Percentiles rank a stretch among this genome's conserved stretches.
Evolutionary conservation across 1,140 invertebrate species (phyloP).

Genomic region (Dendroctonus ponderosae): DNA sequence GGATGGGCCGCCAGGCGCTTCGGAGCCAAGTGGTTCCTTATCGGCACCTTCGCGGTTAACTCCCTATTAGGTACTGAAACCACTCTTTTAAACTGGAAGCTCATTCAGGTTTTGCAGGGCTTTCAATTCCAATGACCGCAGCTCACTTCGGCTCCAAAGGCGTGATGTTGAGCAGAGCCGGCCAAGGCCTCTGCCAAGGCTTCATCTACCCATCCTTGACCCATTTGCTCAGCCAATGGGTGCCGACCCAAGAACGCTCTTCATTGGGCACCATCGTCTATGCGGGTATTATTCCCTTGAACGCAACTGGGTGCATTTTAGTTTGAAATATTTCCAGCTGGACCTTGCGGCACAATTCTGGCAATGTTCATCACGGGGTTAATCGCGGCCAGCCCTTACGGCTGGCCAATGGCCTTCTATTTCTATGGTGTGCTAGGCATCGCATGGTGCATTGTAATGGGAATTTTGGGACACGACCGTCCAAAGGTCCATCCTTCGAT

Average conservation of each 20-base stretch:
- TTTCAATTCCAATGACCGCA: conserved; percentile 57
- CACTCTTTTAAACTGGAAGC: conserved; percentile 42
- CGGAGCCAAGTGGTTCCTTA: conserved; percentile 61
- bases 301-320: neutral
- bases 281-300: conserved; percentile 52
- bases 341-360: conserved; percentile 62
- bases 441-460: conserved; percentile 62
- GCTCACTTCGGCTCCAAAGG: conserved; percentile 57
- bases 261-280: conserved; percentile 58
- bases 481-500: conserved; percentile 64
- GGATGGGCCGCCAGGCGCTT: conserved; percentile 65
- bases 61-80: conserved; percentile 52
- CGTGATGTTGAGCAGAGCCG: conserved; percentile 62
- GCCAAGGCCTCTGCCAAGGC: conserved; percentile 77
- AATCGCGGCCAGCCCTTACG: conserved; percentile 61
- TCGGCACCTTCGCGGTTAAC: conserved; percentile 56
- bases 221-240: conserved; percentile 78
- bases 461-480: conserved; percentile 62
- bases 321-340: conserved; percentile 13
- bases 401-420: conserved; percentile 81
- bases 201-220: conserved; percentile 77
- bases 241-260: conserved; percentile 58
- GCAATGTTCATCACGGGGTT: conserved; percentile 68
- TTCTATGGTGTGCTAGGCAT: conserved; percentile 65
- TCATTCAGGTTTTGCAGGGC: conserved; percentile 59